Percentiles rank a stretch among this genome's conserved stretches.
Conservation (phyloP, 2,113 vertebrate genomes). For the Corythornis vintsioides region DNA sequence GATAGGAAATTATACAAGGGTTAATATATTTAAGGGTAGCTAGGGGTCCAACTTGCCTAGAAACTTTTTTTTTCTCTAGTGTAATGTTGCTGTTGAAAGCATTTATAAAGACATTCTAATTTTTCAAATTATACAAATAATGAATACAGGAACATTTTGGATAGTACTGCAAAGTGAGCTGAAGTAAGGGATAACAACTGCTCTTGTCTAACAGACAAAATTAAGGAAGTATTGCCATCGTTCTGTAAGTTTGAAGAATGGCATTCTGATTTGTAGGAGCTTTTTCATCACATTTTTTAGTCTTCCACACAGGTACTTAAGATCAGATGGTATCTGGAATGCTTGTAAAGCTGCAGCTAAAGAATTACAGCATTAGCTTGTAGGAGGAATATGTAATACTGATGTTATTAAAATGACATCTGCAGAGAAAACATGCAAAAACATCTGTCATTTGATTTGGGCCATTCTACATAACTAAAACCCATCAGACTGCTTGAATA, state of each 20-base stretch:
- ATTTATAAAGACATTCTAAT: not conserved
- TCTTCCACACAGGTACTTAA: not conserved
- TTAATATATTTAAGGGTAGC: not conserved
- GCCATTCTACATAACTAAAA: not conserved
- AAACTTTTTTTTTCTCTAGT: not conserved
- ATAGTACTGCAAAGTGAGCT: not conserved
- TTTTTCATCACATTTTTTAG: not conserved
- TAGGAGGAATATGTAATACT: not conserved
- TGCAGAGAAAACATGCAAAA: constrained; percentile 4
- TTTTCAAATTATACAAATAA: not conserved
- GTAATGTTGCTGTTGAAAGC: not conserved
- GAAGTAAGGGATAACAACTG: not conserved
- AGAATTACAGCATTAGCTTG: not conserved
- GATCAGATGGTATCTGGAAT: not conserved
- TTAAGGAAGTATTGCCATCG: not conserved
- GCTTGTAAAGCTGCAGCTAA: not conserved
- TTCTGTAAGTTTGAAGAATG: not conserved
- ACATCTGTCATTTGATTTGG: not conserved
- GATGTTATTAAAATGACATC: constrained; percentile 3
- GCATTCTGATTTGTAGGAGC: not conserved
- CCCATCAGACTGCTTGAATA: not conserved
- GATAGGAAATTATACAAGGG: not conserved
- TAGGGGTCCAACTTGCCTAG: not conserved
- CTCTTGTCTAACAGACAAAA: not conserved
- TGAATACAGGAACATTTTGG: not conserved